These are phyloP conservation scores for Toxotes lorentzi DNA, from an alignment of 2,797 vertebrate genomes.

Conservation along the genomic window DNA sequence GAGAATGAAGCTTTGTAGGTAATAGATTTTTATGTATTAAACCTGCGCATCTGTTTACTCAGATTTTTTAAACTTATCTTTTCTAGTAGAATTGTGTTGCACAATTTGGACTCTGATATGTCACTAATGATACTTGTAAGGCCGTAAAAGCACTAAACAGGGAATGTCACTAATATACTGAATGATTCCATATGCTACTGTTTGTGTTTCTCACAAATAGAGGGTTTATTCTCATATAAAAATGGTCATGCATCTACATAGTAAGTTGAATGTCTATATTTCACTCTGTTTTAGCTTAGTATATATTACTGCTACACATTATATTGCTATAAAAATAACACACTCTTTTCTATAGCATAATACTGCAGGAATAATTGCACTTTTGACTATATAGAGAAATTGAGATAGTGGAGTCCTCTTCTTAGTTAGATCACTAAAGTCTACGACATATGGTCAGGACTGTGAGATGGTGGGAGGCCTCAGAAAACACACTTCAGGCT, in stretches of 20 bases:
- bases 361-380: slow-evolving; percentile 78
- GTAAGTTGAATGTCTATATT: slow-evolving; percentile 21
- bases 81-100: background rate
- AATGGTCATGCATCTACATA: slow-evolving; percentile 30
- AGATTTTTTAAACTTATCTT: background rate
- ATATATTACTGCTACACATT: slow-evolving; percentile 36
- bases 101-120: slow-evolving; percentile 4
- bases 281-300: slow-evolving; percentile 30
- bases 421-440: slow-evolving; percentile 16
- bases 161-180: background rate
- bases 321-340: slow-evolving; percentile 70
- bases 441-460: slow-evolving; percentile 4
- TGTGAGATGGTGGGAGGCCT: background rate
- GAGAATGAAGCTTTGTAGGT: background rate
- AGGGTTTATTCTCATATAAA: slow-evolving; percentile 66
- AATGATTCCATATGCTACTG: slow-evolving; percentile 9
- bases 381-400: slow-evolving; percentile 40
- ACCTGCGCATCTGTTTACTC: background rate
- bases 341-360: slow-evolving; percentile 65
- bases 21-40: slow-evolving; percentile 3
- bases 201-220: slow-evolving; percentile 27
- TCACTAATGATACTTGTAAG: background rate
- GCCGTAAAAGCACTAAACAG: background rate
- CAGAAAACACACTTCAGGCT: background rate
- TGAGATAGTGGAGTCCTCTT: slow-evolving; percentile 19